Evolutionary conservation across 2,797 vertebrate species (phyloP).

Genomic region (Oryzias dopingdopingensis): DNA sequence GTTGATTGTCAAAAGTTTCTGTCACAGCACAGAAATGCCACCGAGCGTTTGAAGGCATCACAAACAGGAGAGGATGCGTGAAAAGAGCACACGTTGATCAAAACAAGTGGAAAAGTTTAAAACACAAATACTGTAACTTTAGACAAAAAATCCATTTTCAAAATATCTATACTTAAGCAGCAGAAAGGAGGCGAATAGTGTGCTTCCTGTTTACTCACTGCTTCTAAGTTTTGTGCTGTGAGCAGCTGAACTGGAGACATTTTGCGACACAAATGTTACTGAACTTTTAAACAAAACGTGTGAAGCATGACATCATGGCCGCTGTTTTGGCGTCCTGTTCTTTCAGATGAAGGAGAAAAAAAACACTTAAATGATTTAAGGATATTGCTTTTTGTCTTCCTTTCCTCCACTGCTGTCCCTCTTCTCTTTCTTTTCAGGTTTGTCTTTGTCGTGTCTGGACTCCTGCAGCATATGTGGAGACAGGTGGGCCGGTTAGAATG

Average conservation of each 20-base stretch:
- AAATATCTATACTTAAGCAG: too few relatives aligned
- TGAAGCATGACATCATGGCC: neutral
- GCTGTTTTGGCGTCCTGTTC: neutral
- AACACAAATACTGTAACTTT: too few relatives aligned
- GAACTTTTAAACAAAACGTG: neutral
- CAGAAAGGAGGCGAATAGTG: too few relatives aligned
- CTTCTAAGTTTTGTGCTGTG: neutral
- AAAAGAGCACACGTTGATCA: too few relatives aligned
- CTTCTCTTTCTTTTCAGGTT: constrained; percentile 95
- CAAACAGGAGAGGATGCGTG: too few relatives aligned
- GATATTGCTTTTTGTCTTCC: constrained; percentile 99
- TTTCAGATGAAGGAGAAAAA: neutral
- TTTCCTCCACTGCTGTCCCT: constrained; percentile 89
- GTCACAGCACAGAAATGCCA: neutral
- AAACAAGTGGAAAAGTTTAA: too few relatives aligned
- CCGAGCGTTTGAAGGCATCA: too few relatives aligned
- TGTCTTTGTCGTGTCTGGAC: constrained; percentile 94
- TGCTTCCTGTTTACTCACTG: too few relatives aligned
- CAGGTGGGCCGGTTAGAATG: too few relatives aligned
- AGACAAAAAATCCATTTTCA: too few relatives aligned
- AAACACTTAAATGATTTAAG: constrained; percentile 67
- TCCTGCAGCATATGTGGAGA: constrained; percentile 74
- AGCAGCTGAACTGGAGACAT: neutral
- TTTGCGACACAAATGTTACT: neutral
- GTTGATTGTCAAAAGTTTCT: neutral